A percentile compares a stretch with the other conserved stretches of the same genome.
These are phyloP conservation scores for Papilio gigon DNA, from an alignment of 2,888 invertebrate species.

Conservation along the genomic window DNA sequence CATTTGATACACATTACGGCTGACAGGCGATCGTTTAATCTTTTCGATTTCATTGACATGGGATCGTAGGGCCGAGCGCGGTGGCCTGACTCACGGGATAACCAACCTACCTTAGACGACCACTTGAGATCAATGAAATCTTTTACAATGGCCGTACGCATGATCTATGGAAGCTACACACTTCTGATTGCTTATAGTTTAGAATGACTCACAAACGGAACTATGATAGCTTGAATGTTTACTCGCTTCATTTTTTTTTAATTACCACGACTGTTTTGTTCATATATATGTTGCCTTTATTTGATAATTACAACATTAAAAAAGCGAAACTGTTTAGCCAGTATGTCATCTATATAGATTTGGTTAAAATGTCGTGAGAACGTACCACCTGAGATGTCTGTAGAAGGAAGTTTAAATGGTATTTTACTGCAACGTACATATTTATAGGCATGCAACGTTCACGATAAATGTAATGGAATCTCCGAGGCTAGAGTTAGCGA, in stretches of 20 bases:
- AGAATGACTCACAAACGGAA: conserved; percentile 10
- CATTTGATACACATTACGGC: conserved; percentile 73
- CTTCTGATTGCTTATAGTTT: background rate
- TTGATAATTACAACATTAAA: background rate
- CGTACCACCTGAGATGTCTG: background rate
- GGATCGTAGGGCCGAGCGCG: conserved; percentile 56
- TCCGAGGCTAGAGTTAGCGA: conserved; percentile 28
- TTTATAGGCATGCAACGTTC: conserved; percentile 38
- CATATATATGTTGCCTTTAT: background rate
- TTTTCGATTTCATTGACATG: conserved; percentile 67
- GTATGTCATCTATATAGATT: background rate
- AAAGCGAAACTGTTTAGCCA: background rate
- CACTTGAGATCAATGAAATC: conserved; percentile 55
- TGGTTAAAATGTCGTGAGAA: background rate
- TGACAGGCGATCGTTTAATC: conserved; percentile 66
- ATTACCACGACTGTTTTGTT: background rate
- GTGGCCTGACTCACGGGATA: conserved; percentile 65
- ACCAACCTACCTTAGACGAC: conserved; percentile 51
- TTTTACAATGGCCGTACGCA: conserved; percentile 38
- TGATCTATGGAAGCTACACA: conserved; percentile 5
- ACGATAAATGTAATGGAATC: conserved; percentile 40
- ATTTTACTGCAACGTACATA: conserved; percentile 12
- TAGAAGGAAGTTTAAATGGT: conserved; percentile 17
- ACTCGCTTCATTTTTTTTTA: background rate
- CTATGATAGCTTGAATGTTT: background rate